These are phyloP conservation scores for Cebidichthys violaceus DNA, from an alignment of 2,113 vertebrate genomes.

Conservation along the genomic window DNA sequence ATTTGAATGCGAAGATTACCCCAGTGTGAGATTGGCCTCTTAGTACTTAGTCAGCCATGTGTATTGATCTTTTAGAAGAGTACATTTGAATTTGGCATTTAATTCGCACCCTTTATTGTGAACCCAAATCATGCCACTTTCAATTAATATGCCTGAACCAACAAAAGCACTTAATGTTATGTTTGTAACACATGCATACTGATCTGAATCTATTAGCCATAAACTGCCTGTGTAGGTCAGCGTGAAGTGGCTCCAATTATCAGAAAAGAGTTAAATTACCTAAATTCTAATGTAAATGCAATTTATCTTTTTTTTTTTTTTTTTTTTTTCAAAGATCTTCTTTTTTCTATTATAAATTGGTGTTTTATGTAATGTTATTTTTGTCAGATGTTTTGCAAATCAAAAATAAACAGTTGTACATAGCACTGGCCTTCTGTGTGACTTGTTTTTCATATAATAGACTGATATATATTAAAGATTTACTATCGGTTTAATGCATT, in stretches of 20 bases:
- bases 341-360: constrained; percentile 83
- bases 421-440: constrained; percentile 58
- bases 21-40: constrained; percentile 49
- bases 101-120: constrained; percentile 63
- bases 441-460: constrained; percentile 2
- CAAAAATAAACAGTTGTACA: constrained; percentile 85
- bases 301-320: constrained; percentile 73
- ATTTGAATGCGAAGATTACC: constrained; percentile 32
- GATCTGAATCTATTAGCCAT: constrained; percentile 71
- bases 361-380: constrained; percentile 85
- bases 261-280: constrained; percentile 63
- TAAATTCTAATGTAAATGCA: constrained; percentile 79
- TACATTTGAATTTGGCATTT: constrained; percentile 59
- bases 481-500: neutral
- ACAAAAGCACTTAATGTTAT: constrained; percentile 78
- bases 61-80: constrained; percentile 27
- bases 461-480: too few species aligned
- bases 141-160: constrained; percentile 72
- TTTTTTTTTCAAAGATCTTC: constrained; percentile 72
- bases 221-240: constrained; percentile 77
- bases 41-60: constrained; percentile 35
- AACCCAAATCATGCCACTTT: constrained; percentile 68
- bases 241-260: constrained; percentile 75
- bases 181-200: constrained; percentile 73
- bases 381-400: constrained; percentile 87